Evolutionary conservation across 2,797 vertebrate species (phyloP), one percentile per base, ranked within the genome.

Genomic region (Alca torda): DNA sequence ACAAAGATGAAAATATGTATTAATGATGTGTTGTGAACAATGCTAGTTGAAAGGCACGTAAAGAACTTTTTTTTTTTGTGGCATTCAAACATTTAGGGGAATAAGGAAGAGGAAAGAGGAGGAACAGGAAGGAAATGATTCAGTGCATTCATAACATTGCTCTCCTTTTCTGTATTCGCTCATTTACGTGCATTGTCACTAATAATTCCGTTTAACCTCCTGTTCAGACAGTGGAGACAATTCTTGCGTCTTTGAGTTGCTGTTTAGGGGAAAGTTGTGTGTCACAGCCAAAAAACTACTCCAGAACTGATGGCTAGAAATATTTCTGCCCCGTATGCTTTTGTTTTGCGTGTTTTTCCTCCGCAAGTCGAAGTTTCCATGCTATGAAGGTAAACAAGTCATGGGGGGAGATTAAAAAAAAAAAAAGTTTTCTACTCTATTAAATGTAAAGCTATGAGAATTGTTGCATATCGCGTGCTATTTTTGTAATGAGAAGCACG

Each of bases 101-200:
- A 48, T 87, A 89, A 92, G 95, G 92, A 96, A 94, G 82, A 90
- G 78, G 87, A 87, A 96, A 31, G 88, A 94, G 91, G 89, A 91
- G 94, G 60, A 90, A 84, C 88, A 93, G 96, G 83, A 95, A 95
- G 93, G 86, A 95, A 87, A 80, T 91, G 69, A 94, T 95, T 84
- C 86, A 91, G 41, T 80, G 82, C 64, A 51, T 87, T 73, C 57
- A 76, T 81, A 91, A 83, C 57, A 51, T 76, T 79, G 69, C 57
- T 87, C 25, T 91, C 69, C 81, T 78, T 76, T 76, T 95, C 64
- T 90, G 51, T 90, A 64, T 84, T 89, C 68, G 35, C 59, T 86
- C 9, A 18, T 73, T 86, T 87, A 69, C 0, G 0, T 87, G 67
- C 77, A 39, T 54, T 69, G 93, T 93, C 89, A 79, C 91, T 94